These are phyloP conservation scores for Melanchra persicariae DNA, from an alignment of 2,888 invertebrate species.

Conservation along the genomic window DNA sequence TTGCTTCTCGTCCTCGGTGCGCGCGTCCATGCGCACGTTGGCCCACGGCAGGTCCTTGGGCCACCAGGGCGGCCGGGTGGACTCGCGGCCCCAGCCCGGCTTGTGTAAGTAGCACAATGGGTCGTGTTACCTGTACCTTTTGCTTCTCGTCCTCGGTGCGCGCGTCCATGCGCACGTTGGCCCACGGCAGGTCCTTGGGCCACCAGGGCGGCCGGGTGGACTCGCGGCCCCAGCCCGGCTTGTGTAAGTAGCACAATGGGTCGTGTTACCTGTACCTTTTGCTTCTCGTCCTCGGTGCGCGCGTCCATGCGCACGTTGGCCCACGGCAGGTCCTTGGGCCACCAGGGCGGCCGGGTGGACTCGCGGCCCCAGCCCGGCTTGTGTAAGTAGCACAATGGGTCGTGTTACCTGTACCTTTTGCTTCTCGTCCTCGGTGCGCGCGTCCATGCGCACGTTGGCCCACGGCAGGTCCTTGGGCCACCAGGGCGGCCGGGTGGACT, in stretches of 20 bases:
- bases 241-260: too few species aligned
- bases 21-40: too few species aligned
- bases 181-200: slow-evolving; percentile 99
- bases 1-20: too few species aligned
- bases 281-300: slow-evolving; percentile 98
- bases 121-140: slow-evolving; percentile 92
- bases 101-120: too few species aligned
- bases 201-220: slow-evolving; percentile 99
- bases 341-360: slow-evolving; percentile 98
- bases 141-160: slow-evolving; percentile 99
- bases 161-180: slow-evolving; percentile 99
- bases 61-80: slow-evolving; percentile 99
- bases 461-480: slow-evolving; percentile 99
- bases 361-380: slow-evolving; percentile 99
- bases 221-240: slow-evolving; percentile 99
- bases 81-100: too few species aligned
- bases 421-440: slow-evolving; percentile 98
- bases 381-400: too few species aligned
- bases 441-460: slow-evolving; percentile 99
- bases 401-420: slow-evolving; percentile 94
- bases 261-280: slow-evolving; percentile 93
- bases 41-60: slow-evolving; percentile 98
- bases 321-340: slow-evolving; percentile 99
- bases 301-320: slow-evolving; percentile 99
- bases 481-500: slow-evolving; percentile 98